These are phyloP conservation scores for Alethe castanea DNA, from an alignment of 2,113 vertebrate genomes.

Conservation along the genomic window DNA sequence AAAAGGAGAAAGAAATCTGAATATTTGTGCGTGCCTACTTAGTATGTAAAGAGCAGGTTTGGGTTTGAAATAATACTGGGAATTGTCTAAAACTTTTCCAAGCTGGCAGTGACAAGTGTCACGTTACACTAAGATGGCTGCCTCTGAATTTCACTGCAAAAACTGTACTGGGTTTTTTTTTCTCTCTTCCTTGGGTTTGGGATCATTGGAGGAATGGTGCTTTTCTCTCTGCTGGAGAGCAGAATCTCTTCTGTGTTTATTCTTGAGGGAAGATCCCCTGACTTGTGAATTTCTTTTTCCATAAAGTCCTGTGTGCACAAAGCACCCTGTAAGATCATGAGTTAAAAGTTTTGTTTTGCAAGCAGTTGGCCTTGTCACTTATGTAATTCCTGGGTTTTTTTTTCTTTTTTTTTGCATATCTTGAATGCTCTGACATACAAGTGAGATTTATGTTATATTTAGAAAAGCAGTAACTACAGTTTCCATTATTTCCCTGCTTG, in stretches of 20 bases:
- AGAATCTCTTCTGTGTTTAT: rapidly evolving
- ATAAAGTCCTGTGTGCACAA: background rate
- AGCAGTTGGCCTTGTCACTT: background rate
- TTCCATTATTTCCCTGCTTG: background rate
- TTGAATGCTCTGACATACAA: background rate
- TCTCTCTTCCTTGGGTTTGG: background rate
- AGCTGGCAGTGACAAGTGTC: background rate
- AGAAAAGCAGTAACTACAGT: background rate
- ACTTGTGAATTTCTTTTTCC: background rate
- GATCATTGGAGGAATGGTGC: background rate
- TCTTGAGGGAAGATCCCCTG: background rate
- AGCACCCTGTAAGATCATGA: background rate
- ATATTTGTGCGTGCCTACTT: background rate
- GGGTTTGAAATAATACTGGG: background rate
- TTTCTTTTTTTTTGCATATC: background rate
- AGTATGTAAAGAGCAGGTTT: rapidly evolving
- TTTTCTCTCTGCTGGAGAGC: background rate
- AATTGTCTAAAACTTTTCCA: background rate
- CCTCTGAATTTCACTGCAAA: background rate
- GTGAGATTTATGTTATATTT: background rate
- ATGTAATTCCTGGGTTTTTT: background rate
- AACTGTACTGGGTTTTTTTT: background rate
- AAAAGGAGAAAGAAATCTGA: background rate
- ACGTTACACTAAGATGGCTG: background rate
- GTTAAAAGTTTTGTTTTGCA: background rate